phyloP scores from a whole-genome alignment of 1,140 invertebrate genomes.

The Meloidogyne exigua region DNA sequence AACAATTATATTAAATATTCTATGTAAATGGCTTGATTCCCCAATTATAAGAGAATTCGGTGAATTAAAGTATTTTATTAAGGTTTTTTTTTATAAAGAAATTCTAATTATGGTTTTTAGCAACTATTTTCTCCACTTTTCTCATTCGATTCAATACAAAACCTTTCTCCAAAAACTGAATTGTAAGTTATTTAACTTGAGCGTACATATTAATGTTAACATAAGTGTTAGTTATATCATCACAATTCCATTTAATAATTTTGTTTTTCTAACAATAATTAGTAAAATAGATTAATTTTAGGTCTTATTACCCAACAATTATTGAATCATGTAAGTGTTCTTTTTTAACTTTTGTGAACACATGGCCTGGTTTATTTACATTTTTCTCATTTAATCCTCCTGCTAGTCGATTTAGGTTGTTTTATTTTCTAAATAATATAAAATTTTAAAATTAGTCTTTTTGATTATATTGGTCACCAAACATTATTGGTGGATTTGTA shows the following conservation, averaged over 20 bases:
- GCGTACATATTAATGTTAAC: too few species aligned
- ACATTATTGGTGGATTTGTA: neutral
- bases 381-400: neutral
- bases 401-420: neutral
- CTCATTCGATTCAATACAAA: neutral
- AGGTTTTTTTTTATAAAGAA: neutral
- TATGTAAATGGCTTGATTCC: neutral
- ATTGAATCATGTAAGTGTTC: neutral
- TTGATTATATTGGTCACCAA: neutral
- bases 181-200: too few species aligned
- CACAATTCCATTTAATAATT: too few species aligned
- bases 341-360: neutral
- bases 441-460: neutral
- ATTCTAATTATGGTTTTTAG: neutral
- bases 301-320: neutral
- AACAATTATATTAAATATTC: neutral
- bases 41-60: neutral
- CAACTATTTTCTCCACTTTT: neutral
- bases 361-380: neutral
- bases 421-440: neutral
- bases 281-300: too few species aligned
- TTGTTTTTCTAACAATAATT: too few species aligned
- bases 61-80: neutral
- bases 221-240: too few species aligned
- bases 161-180: neutral